Evolutionary conservation across 2,888 invertebrate species (phyloP).

Genomic region (Tridacna crocea): DNA sequence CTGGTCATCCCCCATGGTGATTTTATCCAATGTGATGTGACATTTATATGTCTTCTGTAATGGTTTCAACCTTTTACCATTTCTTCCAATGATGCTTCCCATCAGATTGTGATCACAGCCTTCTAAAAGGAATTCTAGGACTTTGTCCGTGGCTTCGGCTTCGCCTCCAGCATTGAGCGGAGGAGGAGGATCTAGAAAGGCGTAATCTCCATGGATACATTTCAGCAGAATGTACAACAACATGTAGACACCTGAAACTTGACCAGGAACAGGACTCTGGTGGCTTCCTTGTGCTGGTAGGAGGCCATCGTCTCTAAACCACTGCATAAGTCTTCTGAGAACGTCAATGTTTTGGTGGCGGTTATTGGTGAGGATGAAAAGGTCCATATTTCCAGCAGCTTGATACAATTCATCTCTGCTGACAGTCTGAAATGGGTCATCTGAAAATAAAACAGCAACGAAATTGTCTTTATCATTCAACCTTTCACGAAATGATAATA

Average conservation of each 20-base stretch:
- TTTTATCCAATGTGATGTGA: slow-evolving; percentile 19
- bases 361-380: slow-evolving; percentile 1
- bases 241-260: neutral
- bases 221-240: slow-evolving; percentile 15
- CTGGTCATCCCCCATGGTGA: neutral
- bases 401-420: neutral
- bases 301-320: neutral
- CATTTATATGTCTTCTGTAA: slow-evolving; percentile 8
- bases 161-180: neutral
- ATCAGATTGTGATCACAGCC: neutral
- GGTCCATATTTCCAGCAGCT: slow-evolving; percentile 6
- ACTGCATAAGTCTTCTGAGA: slow-evolving; percentile 2
- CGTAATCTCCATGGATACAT: neutral
- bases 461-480: neutral
- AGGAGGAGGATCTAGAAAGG: neutral
- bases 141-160: neutral
- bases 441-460: neutral
- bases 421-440: slow-evolving; percentile 8
- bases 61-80: slow-evolving; percentile 7
- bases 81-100: slow-evolving; percentile 17
- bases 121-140: slow-evolving; percentile 12
- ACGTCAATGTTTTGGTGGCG: neutral
- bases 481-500: no score
- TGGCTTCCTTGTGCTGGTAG: neutral
- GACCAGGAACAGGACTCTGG: neutral